Base-by-base conservation (phyloP, 2,888 invertebrate genomes). In the Neoaliturus tenellus region DNA sequence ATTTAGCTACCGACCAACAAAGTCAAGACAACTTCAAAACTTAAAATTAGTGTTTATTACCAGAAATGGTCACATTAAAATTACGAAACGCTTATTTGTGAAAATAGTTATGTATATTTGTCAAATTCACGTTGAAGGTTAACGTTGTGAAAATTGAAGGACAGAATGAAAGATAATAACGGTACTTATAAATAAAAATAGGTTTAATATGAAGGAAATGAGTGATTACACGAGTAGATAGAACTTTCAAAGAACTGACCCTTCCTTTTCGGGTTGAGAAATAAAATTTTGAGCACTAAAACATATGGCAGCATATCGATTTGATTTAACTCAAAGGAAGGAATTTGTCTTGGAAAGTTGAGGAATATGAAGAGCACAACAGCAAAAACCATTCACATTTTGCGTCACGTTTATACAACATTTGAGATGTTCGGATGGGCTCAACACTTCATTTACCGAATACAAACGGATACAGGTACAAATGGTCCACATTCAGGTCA, bases 321-420 rank as follows among this genome's bases (percentile, higher is more conserved):
- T 78, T 78, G 78, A 78, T 78, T 78, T 55, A 8, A 78, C 23
- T 1, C 20, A 82, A n/a, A 82, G 55, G 55, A 73, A 73, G 69
- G 73, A 55, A 51, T 75, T 78, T 78, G 78, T 78, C 78, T 78
- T 39, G 73, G 73, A 82, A 58, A 73, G 71, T 55, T 73, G 73
- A 28, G 67, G 81, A 73, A 82, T 73, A 69, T 82, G 82, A 55
- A 82, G 84, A 80, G 62, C 84, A 84, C 84, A 84, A 84, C 84
- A 84, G 62, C 71, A 67, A 78, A 81, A 84, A 84, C 84, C 80
- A 84, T 84, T 84, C 84, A 84, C 84, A 84, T 84, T 84, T 84
- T 75, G 84, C 84, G 84, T 84, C 73, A 75, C 84, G 82, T 69
- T 75, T 82, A 82, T 48, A 80, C 82, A 82, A 82, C 82, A 82